Evolutionary conservation across 1,140 invertebrate genomes (phyloP), one percentile per base, ranked within the genome.

Genomic region (Bilobella aurantiaca): DNA sequence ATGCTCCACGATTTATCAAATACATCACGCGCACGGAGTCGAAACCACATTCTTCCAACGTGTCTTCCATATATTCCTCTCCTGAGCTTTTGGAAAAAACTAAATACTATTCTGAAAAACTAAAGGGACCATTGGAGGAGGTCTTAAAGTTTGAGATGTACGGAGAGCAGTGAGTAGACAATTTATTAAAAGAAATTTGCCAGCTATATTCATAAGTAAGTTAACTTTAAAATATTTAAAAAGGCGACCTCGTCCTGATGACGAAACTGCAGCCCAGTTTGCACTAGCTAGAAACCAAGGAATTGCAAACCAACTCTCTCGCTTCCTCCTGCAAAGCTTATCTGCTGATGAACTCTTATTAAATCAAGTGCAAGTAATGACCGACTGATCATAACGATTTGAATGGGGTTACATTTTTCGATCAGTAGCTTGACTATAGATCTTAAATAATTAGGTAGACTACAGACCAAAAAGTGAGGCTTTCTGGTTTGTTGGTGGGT

Each of bases 401-500:
- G n/a, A n/a, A n/a, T n/a, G n/a, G n/a, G n/a, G 58, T 29, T 62
- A 58, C 53, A 21, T 28, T 23, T 27, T 64, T 32, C 23, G 18
- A 62, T 37, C 25, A 57, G 60, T 27, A 66, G 21, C 29, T 59
- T 58, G 31, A 23, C 28, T 60, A n/a, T 60, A 32, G 47, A 66
- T 18, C 46, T 57, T 67, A 65, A 56, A 63, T 69, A 77, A 79
- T 63, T 67, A 85, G 81, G 76, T 86, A 49, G 88, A 91, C 76
- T 79, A 81, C 74, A 82, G 87, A 67, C 86, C 89, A 5, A 79
- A 88, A 37, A 77, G 87, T 70, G 89, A 91, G 81, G 84, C 88
- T 56, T 89, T 87, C 75, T 91, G 90, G 90, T 81, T 81, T 71
- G 80, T 82, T 62, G 88, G 89, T 66, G 86, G 86, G 65, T 80